phyloP scores from a whole-genome alignment of 1,140 invertebrate species.

The Tetramorium parvispinum region DNA sequence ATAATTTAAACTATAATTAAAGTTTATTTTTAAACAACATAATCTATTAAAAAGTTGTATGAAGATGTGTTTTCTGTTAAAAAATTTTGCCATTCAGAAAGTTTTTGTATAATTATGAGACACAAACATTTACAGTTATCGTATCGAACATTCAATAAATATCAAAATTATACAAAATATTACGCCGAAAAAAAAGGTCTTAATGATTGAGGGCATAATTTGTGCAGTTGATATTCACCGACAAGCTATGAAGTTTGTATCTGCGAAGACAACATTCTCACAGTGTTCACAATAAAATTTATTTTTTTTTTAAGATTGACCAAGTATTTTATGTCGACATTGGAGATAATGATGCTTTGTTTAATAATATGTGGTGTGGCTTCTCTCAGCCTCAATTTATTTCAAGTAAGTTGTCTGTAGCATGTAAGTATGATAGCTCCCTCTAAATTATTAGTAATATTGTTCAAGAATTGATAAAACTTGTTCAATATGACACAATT shows the following conservation, averaged over 20 bases:
- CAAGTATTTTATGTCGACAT: not conserved
- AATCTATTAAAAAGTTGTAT: not conserved
- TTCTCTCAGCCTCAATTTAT: not conserved
- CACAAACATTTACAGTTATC: conserved; percentile 7
- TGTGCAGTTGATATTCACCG: conserved; percentile 24
- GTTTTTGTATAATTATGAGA: not conserved
- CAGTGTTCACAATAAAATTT: not conserved
- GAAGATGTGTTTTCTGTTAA: not conserved
- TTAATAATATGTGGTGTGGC: not conserved
- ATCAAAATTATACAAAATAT: not conserved
- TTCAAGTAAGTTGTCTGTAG: not conserved
- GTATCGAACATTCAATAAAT: conserved; percentile 7
- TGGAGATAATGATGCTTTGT: not conserved
- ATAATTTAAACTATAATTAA: no score
- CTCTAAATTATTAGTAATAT: no score
- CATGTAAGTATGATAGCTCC: no score
- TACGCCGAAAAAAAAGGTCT: not conserved
- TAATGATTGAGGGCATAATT: not conserved
- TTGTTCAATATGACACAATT: no score
- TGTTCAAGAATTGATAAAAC: no score
- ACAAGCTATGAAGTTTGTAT: conserved; percentile 24
- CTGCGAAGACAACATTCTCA: not conserved
- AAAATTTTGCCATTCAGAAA: not conserved
- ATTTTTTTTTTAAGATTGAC: conserved; percentile 1
- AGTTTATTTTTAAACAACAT: not conserved